Percentiles rank a stretch among this genome's conserved stretches.
Evolutionary conservation across 1,140 invertebrate genomes (phyloP).

Genomic region (Calosoma granatense): DNA sequence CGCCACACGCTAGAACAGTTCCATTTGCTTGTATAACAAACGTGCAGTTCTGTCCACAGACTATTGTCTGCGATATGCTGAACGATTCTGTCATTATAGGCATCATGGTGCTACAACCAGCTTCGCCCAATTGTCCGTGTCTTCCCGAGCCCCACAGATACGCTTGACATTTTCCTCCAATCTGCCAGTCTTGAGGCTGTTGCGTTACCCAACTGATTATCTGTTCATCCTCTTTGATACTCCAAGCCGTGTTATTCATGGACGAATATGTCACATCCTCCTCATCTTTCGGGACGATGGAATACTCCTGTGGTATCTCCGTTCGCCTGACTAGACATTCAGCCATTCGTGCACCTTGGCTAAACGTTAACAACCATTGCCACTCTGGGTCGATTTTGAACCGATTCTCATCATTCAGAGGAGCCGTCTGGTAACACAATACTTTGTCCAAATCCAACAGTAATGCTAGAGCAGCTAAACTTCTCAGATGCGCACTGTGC

Average conservation of each 20-base stretch:
- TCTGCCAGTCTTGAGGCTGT: slow-evolving; percentile 55
- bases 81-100: slow-evolving; percentile 39
- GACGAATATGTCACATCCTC: slow-evolving; percentile 30
- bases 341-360: slow-evolving; percentile 43
- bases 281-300: slow-evolving; percentile 18
- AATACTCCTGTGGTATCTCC: slow-evolving; percentile 38
- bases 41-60: slow-evolving; percentile 59
- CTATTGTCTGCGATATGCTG: slow-evolving; percentile 43
- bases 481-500: slow-evolving; percentile 50
- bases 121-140: slow-evolving; percentile 53
- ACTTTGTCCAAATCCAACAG: slow-evolving; percentile 45
- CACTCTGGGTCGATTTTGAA: slow-evolving; percentile 38
- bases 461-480: slow-evolving; percentile 43
- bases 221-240: slow-evolving; percentile 47
- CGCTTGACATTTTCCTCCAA: slow-evolving; percentile 51
- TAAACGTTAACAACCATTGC: slow-evolving; percentile 49
- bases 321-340: slow-evolving; percentile 42
- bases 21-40: slow-evolving; percentile 51
- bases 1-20: slow-evolving; percentile 84
- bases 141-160: slow-evolving; percentile 55
- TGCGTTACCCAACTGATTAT: slow-evolving; percentile 53
- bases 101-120: slow-evolving; percentile 35
- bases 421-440: slow-evolving; percentile 39
- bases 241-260: slow-evolving; percentile 43
- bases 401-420: slow-evolving; percentile 34